These are phyloP conservation scores for Muraenolepis orangiensis DNA, from an alignment of 2,797 vertebrate genomes.

Conservation along the genomic window DNA sequence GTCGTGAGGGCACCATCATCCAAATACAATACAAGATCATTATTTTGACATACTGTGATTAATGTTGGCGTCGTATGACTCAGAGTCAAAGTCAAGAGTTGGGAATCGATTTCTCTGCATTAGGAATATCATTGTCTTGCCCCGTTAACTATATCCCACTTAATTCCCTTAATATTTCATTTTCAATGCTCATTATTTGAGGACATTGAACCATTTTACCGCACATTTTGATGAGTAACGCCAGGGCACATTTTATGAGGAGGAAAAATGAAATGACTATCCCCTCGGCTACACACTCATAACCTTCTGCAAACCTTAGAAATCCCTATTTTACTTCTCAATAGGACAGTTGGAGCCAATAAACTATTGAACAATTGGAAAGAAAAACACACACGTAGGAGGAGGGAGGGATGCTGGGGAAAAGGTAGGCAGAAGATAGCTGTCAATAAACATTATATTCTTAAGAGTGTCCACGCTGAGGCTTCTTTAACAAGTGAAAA, in stretches of 20 bases:
- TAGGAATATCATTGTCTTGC: neutral
- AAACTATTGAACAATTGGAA: neutral
- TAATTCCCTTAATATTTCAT: neutral
- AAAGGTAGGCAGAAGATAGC: neutral
- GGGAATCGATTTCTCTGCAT: conserved; percentile 38
- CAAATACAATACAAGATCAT: conserved; percentile 59
- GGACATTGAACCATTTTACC: neutral
- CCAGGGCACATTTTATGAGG: conserved; percentile 1
- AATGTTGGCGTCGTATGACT: conserved; percentile 63
- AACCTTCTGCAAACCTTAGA: neutral
- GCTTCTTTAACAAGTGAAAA: neutral
- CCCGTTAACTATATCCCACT: neutral
- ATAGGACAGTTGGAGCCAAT: neutral
- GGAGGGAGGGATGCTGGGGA: neutral
- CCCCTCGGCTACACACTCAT: neutral
- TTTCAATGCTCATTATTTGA: neutral
- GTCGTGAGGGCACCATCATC: conserved; percentile 50
- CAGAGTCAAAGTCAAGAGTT: conserved; percentile 48
- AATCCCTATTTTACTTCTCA: neutral
- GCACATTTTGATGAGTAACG: neutral
- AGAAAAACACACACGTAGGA: neutral
- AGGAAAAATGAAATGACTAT: neutral
- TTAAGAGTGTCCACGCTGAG: neutral
- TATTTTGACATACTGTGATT: conserved; percentile 61
- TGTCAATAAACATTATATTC: neutral